Evolutionary conservation across 2,888 invertebrate species (phyloP).

Genomic region (Mythimna loreyi): DNA sequence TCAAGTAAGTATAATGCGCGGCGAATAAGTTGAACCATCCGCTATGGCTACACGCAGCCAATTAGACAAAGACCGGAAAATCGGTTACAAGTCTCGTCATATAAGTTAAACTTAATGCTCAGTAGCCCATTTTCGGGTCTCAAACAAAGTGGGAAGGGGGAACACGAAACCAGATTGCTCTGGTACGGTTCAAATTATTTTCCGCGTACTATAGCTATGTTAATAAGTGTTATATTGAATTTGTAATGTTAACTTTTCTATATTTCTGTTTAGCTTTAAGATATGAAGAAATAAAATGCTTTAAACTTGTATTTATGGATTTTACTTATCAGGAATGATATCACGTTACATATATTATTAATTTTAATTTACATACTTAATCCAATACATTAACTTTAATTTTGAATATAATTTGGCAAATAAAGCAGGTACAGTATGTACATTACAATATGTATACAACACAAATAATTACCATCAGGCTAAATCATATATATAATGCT

Average conservation of each 20-base stretch:
- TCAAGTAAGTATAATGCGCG: constrained; percentile 42
- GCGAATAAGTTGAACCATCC: no score
- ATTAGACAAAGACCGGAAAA: no score
- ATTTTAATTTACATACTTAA: neutral
- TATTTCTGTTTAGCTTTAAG: constrained; percentile 12
- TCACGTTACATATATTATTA: constrained; percentile 5
- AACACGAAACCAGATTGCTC: no score
- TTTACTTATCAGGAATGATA: constrained; percentile 20
- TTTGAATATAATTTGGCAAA: constrained; percentile 32
- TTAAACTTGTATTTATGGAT: neutral
- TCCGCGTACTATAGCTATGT: no score
- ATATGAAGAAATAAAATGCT: constrained; percentile 38
- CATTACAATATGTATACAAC: no score
- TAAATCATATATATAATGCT: neutral
- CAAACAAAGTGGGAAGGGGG: no score
- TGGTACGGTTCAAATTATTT: no score
- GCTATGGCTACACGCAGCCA: no score
- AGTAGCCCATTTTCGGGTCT: no score
- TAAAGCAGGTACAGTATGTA: constrained; percentile 8
- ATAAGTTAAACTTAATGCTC: no score
- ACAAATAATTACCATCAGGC: neutral
- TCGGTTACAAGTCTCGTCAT: no score
- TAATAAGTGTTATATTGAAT: neutral
- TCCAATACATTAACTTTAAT: neutral
- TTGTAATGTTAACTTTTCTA: neutral